These are phyloP conservation scores for Papilio protenor DNA, from an alignment of 2,888 invertebrate genomes.

Conservation along the genomic window DNA sequence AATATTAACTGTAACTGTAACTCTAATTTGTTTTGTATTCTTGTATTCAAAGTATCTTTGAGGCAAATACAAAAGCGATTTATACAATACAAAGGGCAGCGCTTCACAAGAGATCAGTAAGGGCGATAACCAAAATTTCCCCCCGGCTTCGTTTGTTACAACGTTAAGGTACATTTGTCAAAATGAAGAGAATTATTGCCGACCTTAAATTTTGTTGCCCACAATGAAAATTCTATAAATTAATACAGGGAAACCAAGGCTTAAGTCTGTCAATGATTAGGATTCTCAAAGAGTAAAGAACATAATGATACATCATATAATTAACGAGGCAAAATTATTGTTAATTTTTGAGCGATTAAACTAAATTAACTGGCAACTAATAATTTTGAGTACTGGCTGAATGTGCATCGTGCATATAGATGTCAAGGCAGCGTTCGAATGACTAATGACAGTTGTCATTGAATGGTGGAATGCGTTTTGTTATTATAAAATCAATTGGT, in stretches of 20 bases:
- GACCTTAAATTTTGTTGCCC: conserved; percentile 17
- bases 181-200: conserved; percentile 32
- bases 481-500: too few relatives aligned
- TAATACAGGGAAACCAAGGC: background rate
- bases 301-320: too few relatives aligned
- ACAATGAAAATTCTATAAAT: conserved; percentile 11
- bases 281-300: too few relatives aligned
- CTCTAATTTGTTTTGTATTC: background rate
- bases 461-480: too few relatives aligned
- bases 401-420: too few relatives aligned
- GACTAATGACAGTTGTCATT: too few relatives aligned
- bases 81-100: conserved; percentile 9
- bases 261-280: background rate
- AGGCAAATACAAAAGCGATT: conserved; percentile 11
- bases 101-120: conserved; percentile 24
- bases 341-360: too few relatives aligned
- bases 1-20: background rate
- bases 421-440: too few relatives aligned
- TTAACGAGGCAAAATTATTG: too few relatives aligned
- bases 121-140: conserved; percentile 37
- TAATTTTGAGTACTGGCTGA: too few relatives aligned
- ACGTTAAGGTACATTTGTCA: conserved; percentile 38
- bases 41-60: conserved; percentile 17
- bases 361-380: too few relatives aligned
- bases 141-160: conserved; percentile 24